Base-by-base conservation (phyloP, 2,888 invertebrate genomes). In the Phengaris alcon region DNA sequence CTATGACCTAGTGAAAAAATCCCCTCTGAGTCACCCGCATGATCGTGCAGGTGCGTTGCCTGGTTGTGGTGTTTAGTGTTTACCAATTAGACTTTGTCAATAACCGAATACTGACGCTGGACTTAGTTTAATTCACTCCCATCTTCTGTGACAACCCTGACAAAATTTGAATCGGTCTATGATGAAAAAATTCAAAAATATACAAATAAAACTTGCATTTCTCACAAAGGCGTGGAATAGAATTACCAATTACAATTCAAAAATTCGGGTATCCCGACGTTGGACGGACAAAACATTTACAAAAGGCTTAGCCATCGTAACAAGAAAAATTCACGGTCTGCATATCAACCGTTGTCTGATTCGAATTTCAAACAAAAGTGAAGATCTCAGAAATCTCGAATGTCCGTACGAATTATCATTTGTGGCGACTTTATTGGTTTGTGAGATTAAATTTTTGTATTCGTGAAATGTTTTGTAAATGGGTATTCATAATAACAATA, bases 281-380 rank as follows among this genome's bases (percentile, higher is more conserved):
- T 64, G 35, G 64, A 64, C 64, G 6, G 35, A 35, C 35, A 64
- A 64, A 64, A 64, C 64, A 64, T 64, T 22, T 12, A 64, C 35
- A 64, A 64, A 59, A 64, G 64, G 64, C 35, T 64, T 35, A 12
- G 35, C 12, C 64, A 6, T 22, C 22, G 0, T 52, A 64, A 64
- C 35, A 64, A 64, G 35, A 64, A 64, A 64, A 64, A 35, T 35
- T 64, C 35, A 64, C 64, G 64, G 35, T 64, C 64, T 64, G 35
- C 35, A 35, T 64, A 64, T 64, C 64, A 64, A 64, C 35, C 35
- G 64, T 64, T 64, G 64, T 64, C 64, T 35, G 64, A 64, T 64
- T 64, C 64, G 64, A 64, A 64, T 64, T 64, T 12, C 64, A 35
- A 64, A 64, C 64, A 64, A 35, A 64, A 64, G 35, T 35, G 64